Percentiles rank a stretch among this genome's conserved stretches.
Evolutionary conservation across 2,888 invertebrate genomes (phyloP).

Genomic region (Spodoptera littoralis): DNA sequence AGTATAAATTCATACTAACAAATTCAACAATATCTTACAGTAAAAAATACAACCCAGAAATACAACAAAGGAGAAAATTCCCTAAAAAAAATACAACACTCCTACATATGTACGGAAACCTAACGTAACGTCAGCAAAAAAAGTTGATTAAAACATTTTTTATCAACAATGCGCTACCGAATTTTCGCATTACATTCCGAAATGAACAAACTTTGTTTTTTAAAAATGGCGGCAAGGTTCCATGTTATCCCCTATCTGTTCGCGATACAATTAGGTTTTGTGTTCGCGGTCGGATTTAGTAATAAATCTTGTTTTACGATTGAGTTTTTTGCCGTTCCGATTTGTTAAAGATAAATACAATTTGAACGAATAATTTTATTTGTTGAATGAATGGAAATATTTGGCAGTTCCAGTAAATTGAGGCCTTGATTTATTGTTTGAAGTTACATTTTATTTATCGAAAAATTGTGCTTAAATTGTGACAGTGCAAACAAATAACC

Average conservation of each 20-base stretch:
- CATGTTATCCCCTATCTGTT: constrained; percentile 39
- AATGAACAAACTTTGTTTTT: constrained; percentile 36
- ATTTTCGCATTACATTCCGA: constrained; percentile 32
- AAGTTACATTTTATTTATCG: background rate
- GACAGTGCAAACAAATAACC: too few relatives aligned
- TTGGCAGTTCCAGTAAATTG: background rate
- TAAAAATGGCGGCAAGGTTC: constrained; percentile 20
- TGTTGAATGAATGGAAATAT: background rate
- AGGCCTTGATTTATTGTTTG: background rate
- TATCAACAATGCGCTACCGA: constrained; percentile 16
- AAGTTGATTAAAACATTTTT: constrained; percentile 43
- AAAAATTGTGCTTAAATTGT: too few relatives aligned
- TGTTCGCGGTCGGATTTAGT: constrained; percentile 38
- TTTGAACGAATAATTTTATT: constrained; percentile 12
- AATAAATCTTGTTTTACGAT: constrained; percentile 38
- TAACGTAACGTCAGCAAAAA: constrained; percentile 26
- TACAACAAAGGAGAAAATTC: constrained; percentile 36
- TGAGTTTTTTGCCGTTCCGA: constrained; percentile 13
- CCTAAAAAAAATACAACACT: constrained; percentile 29
- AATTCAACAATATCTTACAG: too few relatives aligned
- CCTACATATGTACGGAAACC: constrained; percentile 18
- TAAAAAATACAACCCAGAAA: constrained; percentile 1
- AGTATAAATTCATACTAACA: too few relatives aligned
- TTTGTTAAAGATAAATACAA: constrained; percentile 21
- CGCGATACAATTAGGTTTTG: constrained; percentile 25